A percentile compares a stretch with the other conserved stretches of the same genome.
Conservation (phyloP, 2,888 invertebrate genomes). For the Ichneumon xanthorius region DNA sequence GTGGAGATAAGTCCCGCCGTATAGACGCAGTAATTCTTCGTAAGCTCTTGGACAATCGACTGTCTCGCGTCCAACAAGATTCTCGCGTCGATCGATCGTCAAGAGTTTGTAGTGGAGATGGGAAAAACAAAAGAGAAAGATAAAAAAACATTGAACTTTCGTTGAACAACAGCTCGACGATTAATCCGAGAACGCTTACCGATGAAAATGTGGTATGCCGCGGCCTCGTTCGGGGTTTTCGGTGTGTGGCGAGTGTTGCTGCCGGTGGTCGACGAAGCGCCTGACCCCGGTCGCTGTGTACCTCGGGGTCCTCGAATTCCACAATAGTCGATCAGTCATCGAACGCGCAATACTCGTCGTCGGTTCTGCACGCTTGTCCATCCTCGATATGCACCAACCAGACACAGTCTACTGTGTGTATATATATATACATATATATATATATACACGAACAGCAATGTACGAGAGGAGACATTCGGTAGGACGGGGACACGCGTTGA, state of each 20-base stretch:
- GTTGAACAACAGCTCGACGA: neutral
- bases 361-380: constrained; percentile 46
- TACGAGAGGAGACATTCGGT: constrained; percentile 43
- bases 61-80: too few relatives aligned
- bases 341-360: constrained; percentile 57
- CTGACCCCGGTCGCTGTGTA: neutral
- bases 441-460: constrained; percentile 30
- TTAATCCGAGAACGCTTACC: neutral
- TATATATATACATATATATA: constrained; percentile 30
- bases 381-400: constrained; percentile 24
- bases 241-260: constrained; percentile 18
- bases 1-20: neutral
- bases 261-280: constrained; percentile 19
- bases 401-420: constrained; percentile 8
- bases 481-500: constrained; percentile 53
- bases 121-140: neutral
- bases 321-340: constrained; percentile 61
- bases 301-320: constrained; percentile 34
- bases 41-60: too few relatives aligned
- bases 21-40: too few relatives aligned
- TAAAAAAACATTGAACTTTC: neutral
- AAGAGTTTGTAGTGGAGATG: neutral
- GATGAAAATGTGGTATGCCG: constrained; percentile 19
- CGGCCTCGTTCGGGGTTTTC: constrained; percentile 11
- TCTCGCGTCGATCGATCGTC: neutral